phyloP scores from a whole-genome alignment of 2,888 invertebrate species.

The Lamproptera curius region DNA sequence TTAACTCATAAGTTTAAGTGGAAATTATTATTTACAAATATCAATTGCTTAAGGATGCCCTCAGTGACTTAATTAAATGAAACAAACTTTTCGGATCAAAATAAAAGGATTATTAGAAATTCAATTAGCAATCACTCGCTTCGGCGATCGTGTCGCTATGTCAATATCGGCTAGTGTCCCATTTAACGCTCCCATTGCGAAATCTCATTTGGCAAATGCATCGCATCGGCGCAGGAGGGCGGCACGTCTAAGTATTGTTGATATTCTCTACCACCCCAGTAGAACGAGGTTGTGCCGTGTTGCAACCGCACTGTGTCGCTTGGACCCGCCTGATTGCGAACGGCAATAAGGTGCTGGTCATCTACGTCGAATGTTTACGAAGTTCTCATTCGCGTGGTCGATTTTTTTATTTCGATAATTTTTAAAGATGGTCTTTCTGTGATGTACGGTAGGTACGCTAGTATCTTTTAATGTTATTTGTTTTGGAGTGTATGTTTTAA shows the following conservation, averaged over 20 bases:
- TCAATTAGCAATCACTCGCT: slow-evolving; percentile 13
- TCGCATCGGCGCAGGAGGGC: slow-evolving; percentile 45
- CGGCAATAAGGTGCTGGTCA: slow-evolving; percentile 40
- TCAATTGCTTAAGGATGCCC: too few relatives aligned
- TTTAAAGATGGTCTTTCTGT: too few relatives aligned
- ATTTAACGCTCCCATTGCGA: slow-evolving; percentile 52
- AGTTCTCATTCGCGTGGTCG: too few relatives aligned
- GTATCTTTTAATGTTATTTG: too few relatives aligned
- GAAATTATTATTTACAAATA: too few relatives aligned
- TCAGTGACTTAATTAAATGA: too few relatives aligned
- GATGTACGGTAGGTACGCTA: too few relatives aligned
- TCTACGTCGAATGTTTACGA: slow-evolving; percentile 32
- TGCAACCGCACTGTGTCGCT: slow-evolving; percentile 62
- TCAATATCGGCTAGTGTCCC: slow-evolving; percentile 42
- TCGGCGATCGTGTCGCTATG: slow-evolving; percentile 41
- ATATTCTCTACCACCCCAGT: slow-evolving; percentile 66
- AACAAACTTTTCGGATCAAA: too few relatives aligned
- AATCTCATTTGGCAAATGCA: slow-evolving; percentile 69
- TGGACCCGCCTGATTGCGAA: slow-evolving; percentile 64
- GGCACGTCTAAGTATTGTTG: slow-evolving; percentile 63
- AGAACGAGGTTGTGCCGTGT: slow-evolving; percentile 42
- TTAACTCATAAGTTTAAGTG: too few relatives aligned
- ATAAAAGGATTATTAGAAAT: too few relatives aligned
- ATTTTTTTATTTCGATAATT: too few relatives aligned
- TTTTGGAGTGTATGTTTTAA: too few relatives aligned